Evolutionary conservation across 2,113 vertebrate genomes (phyloP).

Genomic region (Toxotes jaculatrix): DNA sequence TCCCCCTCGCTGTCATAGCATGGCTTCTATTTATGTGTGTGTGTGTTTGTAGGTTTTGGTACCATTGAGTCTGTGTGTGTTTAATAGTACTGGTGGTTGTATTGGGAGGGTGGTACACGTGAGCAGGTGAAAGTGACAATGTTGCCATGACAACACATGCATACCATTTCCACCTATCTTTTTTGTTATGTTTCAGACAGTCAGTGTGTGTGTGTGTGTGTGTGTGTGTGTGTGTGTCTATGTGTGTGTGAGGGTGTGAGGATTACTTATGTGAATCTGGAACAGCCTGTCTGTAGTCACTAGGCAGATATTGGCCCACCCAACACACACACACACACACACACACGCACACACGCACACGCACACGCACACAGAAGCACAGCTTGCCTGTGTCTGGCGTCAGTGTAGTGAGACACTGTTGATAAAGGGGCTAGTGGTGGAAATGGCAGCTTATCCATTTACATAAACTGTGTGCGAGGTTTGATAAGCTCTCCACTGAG

Average conservation of each 20-base stretch:
- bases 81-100: slow-evolving; percentile 24
- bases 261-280: slow-evolving; percentile 73
- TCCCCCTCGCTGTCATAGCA: slow-evolving; percentile 70
- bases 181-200: slow-evolving; percentile 41
- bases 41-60: slow-evolving; percentile 47
- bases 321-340: slow-evolving; percentile 42
- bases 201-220: slow-evolving; percentile 2
- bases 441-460: slow-evolving; percentile 79
- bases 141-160: slow-evolving; percentile 61
- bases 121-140: slow-evolving; percentile 48
- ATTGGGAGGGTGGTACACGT: slow-evolving; percentile 25
- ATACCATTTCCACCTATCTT: slow-evolving; percentile 41
- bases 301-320: slow-evolving; percentile 72
- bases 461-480: slow-evolving; percentile 74
- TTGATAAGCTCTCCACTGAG: slow-evolving; percentile 71
- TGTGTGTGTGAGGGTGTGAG: slow-evolving; percentile 17
- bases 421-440: slow-evolving; percentile 72
- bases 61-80: slow-evolving; percentile 1
- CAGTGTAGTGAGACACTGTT: slow-evolving; percentile 65
- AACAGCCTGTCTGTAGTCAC: slow-evolving; percentile 73
- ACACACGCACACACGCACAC: slow-evolving; percentile 34
- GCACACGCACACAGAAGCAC: slow-evolving; percentile 53
- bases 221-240: neutral
- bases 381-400: slow-evolving; percentile 72
- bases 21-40: slow-evolving; percentile 17